Conservation (phyloP, 1,140 invertebrate genomes). For the Drosophila subobscura region DNA sequence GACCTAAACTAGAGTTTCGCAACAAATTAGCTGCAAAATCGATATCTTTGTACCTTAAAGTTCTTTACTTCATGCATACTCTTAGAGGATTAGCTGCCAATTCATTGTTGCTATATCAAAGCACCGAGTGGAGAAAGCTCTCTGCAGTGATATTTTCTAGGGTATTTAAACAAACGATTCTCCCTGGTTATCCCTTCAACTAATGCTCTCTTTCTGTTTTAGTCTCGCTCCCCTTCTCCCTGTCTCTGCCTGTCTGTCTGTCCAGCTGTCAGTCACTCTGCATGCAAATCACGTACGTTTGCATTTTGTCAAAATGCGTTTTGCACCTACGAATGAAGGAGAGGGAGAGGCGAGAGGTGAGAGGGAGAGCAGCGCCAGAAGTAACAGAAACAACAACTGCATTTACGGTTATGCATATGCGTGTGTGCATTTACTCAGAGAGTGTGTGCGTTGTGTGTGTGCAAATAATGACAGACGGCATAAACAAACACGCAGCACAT, state of each 20-base stretch:
- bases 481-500: constrained; percentile 73
- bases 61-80: too few species aligned
- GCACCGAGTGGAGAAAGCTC: too few species aligned
- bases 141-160: too few species aligned
- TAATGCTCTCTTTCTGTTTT: too few species aligned
- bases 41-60: too few species aligned
- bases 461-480: constrained; percentile 78
- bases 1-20: too few species aligned
- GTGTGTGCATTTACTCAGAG: background rate
- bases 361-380: constrained; percentile 22
- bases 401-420: constrained; percentile 20
- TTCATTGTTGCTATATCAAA: too few species aligned
- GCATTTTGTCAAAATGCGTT: constrained; percentile 79
- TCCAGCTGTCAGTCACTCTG: constrained; percentile 11
- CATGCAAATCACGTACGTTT: constrained; percentile 78
- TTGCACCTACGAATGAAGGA: constrained; percentile 60
- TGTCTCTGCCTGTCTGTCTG: background rate
- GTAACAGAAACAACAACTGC: constrained; percentile 31
- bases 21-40: too few species aligned
- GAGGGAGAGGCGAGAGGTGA: too few species aligned
- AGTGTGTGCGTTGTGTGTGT: constrained; percentile 18
- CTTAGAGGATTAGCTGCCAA: too few species aligned
- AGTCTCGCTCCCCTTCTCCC: background rate
- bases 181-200: too few species aligned
- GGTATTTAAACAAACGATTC: too few species aligned